Evolutionary conservation across 2,888 invertebrate genomes (phyloP).

Genomic region (Empis livida): DNA sequence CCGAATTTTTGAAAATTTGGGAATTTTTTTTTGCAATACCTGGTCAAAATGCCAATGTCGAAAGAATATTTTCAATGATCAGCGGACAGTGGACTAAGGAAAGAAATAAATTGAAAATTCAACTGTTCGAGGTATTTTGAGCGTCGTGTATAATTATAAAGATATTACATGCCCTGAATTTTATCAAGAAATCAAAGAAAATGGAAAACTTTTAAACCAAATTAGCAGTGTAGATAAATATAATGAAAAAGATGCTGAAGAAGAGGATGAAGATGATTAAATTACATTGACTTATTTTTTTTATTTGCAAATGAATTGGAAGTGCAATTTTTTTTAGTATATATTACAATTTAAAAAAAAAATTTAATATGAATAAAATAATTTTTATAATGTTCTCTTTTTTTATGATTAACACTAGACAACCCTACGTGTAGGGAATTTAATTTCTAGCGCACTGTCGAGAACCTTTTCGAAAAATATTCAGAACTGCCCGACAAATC

Average conservation of each 20-base stretch:
- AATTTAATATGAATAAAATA: neutral
- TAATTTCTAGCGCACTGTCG: too few relatives aligned
- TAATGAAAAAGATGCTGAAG: neutral
- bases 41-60: neutral
- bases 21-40: neutral
- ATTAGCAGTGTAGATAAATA: neutral
- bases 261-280: neutral
- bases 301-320: neutral
- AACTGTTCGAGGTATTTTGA: neutral
- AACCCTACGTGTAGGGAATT: too few relatives aligned
- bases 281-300: neutral
- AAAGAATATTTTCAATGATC: neutral
- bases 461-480: too few relatives aligned
- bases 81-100: neutral
- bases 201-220: neutral
- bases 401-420: neutral
- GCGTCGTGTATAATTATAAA: neutral
- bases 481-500: too few relatives aligned
- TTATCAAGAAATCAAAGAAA: neutral
- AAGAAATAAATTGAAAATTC: neutral
- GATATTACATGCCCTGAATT: neutral
- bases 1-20: neutral
- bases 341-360: neutral
- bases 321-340: neutral
- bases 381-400: neutral